Evolutionary conservation across 2,888 invertebrate genomes (phyloP).

Genomic region (Girardia tigrina): DNA sequence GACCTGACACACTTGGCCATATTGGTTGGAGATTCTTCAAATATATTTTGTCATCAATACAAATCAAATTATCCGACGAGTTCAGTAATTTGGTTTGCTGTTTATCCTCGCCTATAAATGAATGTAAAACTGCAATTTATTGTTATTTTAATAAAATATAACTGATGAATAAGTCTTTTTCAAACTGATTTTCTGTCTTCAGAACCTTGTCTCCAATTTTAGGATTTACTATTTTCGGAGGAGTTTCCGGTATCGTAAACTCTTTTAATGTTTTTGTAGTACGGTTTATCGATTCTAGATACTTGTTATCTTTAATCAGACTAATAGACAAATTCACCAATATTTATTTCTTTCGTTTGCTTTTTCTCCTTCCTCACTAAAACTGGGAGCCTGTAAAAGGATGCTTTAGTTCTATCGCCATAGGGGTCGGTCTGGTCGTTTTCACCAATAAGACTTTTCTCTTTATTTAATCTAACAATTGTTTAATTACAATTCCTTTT

Average conservation of each 20-base stretch:
- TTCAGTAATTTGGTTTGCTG: neutral
- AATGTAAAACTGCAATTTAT: too few relatives aligned
- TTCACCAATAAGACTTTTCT: conserved; percentile 40
- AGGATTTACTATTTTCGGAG: conserved; percentile 44
- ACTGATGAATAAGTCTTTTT: conserved; percentile 40
- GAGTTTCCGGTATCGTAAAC: conserved; percentile 32
- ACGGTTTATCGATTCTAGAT: neutral
- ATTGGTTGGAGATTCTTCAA: neutral
- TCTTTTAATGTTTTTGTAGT: neutral
- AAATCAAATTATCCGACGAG: neutral
- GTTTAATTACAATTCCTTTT: too few relatives aligned
- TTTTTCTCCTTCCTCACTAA: conserved; percentile 44
- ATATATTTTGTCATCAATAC: neutral
- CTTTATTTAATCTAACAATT: conserved; percentile 41
- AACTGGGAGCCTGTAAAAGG: conserved; percentile 48
- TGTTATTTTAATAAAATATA: neutral
- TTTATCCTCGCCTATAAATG: neutral
- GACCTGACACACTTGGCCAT: too few relatives aligned
- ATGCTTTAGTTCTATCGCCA: conserved; percentile 44
- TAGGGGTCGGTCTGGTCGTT: conserved; percentile 43
- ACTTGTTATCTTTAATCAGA: too few relatives aligned
- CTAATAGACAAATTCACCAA: neutral
- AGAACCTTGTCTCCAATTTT: conserved; percentile 42
- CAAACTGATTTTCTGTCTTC: conserved; percentile 45
- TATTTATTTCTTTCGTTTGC: conserved; percentile 38